Percentiles rank a stretch among this genome's conserved stretches.
phyloP scores from a whole-genome alignment of 2,797 vertebrate species.

The Botia almorhae region DNA sequence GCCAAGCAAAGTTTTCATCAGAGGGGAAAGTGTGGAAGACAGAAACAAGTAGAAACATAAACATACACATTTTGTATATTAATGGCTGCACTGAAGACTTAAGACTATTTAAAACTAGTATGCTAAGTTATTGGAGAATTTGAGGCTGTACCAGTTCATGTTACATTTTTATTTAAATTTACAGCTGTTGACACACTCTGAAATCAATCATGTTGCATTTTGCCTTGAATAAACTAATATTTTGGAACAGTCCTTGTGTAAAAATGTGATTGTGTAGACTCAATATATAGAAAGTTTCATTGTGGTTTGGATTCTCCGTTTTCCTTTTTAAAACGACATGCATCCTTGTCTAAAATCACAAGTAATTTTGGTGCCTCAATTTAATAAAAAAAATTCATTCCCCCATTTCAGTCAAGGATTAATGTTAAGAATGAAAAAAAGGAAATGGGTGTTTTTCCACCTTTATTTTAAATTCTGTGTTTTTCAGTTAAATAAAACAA shows the following conservation, averaged over 20 bases:
- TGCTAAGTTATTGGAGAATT: conserved; percentile 21
- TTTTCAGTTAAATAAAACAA: too few relatives aligned
- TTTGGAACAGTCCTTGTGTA: conserved; percentile 6
- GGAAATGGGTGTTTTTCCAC: too few relatives aligned
- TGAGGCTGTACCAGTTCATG: neutral
- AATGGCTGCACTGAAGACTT: neutral
- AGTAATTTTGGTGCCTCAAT: too few relatives aligned
- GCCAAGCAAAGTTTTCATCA: neutral
- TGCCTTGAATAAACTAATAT: conserved; percentile 31
- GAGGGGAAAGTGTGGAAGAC: neutral
- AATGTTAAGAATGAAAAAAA: too few relatives aligned
- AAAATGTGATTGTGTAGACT: neutral
- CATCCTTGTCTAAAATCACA: too few relatives aligned
- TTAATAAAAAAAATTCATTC: too few relatives aligned
- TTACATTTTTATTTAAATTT: conserved; percentile 9
- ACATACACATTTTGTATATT: neutral
- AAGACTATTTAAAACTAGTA: neutral
- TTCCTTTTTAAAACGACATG: too few relatives aligned
- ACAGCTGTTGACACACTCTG: conserved; percentile 10
- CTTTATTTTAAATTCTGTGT: too few relatives aligned
- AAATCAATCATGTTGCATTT: conserved; percentile 12
- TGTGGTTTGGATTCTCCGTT: neutral
- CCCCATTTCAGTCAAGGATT: too few relatives aligned
- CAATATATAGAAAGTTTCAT: neutral
- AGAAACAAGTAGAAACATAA: neutral